phyloP scores from a whole-genome alignment of 2,797 vertebrate genomes.

The Australoheros facetus region DNA sequence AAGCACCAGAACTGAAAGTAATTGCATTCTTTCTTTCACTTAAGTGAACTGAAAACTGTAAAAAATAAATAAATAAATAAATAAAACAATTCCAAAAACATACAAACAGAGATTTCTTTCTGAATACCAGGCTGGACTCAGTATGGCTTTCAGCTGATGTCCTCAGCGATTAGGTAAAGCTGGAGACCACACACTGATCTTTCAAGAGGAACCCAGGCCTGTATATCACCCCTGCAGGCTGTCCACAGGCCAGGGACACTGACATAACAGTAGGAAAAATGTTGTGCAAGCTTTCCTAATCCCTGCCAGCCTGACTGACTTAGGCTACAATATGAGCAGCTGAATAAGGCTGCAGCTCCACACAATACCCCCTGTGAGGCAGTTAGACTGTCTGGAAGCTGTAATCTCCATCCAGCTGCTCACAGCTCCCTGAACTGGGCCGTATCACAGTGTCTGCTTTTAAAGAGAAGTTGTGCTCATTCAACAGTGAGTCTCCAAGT shows the following conservation, averaged over 20 bases:
- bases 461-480: conserved; percentile 19
- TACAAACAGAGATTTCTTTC: conserved; percentile 9
- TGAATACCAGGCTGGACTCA: conserved; percentile 21
- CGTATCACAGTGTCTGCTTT: conserved; percentile 15
- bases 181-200: conserved; percentile 63
- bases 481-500: conserved; percentile 27
- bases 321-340: conserved; percentile 48
- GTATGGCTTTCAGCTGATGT: conserved; percentile 24
- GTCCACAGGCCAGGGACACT: conserved; percentile 57
- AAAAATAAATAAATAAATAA: background rate
- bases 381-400: conserved; percentile 41
- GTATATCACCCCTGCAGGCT: conserved; percentile 29
- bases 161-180: conserved; percentile 37
- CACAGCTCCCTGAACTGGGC: conserved; percentile 33
- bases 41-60: no score
- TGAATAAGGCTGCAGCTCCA: conserved; percentile 43
- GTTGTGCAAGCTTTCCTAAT: conserved; percentile 62
- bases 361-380: conserved; percentile 39
- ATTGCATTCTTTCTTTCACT: no score
- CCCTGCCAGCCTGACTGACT: conserved; percentile 31
- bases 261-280: conserved; percentile 70
- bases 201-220: conserved; percentile 43
- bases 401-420: conserved; percentile 23
- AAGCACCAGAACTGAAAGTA: background rate
- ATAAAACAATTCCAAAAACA: background rate